Evolutionary conservation across 2,113 vertebrate species (phyloP), one percentile per base, ranked within the genome.

Genomic region (Eulacestoma nigropectus): DNA sequence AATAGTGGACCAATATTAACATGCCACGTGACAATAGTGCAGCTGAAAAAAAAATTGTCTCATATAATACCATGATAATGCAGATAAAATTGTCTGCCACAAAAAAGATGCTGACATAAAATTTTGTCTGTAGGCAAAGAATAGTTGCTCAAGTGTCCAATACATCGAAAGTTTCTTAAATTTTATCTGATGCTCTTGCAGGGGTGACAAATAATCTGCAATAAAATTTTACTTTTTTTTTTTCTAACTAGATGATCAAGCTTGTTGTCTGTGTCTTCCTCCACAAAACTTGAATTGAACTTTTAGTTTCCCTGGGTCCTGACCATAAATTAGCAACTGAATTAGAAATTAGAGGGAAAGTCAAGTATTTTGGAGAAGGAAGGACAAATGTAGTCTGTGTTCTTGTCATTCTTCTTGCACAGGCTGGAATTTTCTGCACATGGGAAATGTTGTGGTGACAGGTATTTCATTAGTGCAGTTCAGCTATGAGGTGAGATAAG

Each of bases 21-120:
- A 53, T 42, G 14, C 26, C 41, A 75, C 0, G 1, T 32, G 27
- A 23, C 18, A 37, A 15, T 3, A 39, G 3, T 4, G 13, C 10
- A 60, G 14, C 23, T 60, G 49, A 26, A 85, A 90, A 77, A 25
- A 80, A 14, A 2, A 10, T 7, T 32, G 2, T 53, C 44, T 67
- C 13, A 13, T 49, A 35, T 70, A 62, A 55, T 29, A 42, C 12
- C 21, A 35, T 6, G 4, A 46, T 33, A 78, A 77, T 46, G 9
- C 16, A 59, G 42, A 55, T 13, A 47, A 87, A 57, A 30, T 52
- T 91, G 91, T 72, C 19, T 82, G 7, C 6, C 11, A 22, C 10
- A 15, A 41, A 49, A 62, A 52, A 27, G 4, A 39, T 20, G 3
- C 27, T 44, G 16, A 62, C 16, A 73, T 32, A 69, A 84, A 55